Evolutionary conservation across 2,797 vertebrate species (phyloP).

Genomic region (Crocidura indochinensis): DNA sequence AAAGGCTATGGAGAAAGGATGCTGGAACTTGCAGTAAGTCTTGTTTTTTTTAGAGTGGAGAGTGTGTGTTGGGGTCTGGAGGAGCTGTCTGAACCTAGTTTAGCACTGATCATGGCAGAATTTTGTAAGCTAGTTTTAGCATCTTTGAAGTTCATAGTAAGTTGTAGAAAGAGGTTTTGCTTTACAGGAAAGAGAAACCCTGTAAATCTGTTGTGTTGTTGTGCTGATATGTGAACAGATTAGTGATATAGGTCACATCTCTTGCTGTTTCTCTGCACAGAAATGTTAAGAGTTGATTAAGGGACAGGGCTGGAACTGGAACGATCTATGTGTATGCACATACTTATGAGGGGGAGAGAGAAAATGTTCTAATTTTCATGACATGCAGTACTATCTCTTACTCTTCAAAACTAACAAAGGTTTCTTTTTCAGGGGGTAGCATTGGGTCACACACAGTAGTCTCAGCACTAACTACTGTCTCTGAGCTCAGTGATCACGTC

Average conservation of each 20-base stretch:
- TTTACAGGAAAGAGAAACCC: background rate
- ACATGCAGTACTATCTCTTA: rapidly evolving
- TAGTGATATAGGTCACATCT: too few species aligned
- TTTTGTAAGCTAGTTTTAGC: background rate
- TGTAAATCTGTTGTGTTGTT: background rate
- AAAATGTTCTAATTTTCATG: background rate
- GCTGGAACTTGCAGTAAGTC: too few species aligned
- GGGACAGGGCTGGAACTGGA: background rate
- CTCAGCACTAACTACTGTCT: background rate
- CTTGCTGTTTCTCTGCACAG: background rate
- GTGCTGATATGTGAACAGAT: background rate
- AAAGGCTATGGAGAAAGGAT: too few species aligned
- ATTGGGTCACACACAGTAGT: background rate
- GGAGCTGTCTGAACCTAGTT: too few species aligned
- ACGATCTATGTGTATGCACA: too few species aligned
- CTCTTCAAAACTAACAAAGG: background rate
- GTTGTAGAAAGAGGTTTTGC: background rate
- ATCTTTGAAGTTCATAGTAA: background rate
- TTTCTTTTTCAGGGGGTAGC: too few species aligned
- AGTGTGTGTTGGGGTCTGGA: too few species aligned
- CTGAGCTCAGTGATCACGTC: too few species aligned
- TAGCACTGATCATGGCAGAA: background rate
- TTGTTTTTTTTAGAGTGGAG: too few species aligned
- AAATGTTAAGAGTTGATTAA: background rate
- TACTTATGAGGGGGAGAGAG: background rate